phyloP scores from a whole-genome alignment of 2,797 vertebrate species.

The Danio albolineatus region DNA sequence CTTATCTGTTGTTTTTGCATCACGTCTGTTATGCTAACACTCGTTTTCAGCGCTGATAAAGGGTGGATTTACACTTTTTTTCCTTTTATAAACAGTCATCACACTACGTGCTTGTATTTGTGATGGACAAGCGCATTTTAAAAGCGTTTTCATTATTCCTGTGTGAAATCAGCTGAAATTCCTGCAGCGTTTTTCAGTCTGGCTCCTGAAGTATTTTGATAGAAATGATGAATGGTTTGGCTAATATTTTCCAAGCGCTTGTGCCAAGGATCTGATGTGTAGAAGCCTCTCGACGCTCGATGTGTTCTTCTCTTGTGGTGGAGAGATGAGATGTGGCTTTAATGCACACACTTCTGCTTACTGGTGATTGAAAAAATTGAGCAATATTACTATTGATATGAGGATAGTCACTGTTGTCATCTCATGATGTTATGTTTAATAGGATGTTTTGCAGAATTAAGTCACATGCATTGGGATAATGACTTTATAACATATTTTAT shows the following conservation, averaged over 20 bases:
- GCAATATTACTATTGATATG: constrained; percentile 40
- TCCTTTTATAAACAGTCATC: constrained; percentile 7
- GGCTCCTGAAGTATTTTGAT: constrained; percentile 74
- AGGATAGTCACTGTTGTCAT: constrained; percentile 20
- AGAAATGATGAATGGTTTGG: constrained; percentile 74
- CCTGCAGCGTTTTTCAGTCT: constrained; percentile 36
- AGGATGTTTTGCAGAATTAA: background rate
- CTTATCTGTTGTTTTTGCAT: constrained; percentile 1
- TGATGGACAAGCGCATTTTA: background rate
- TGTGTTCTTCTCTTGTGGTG: constrained; percentile 70
- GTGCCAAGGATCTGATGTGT: constrained; percentile 67
- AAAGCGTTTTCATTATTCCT: background rate
- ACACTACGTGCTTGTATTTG: background rate
- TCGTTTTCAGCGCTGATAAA: background rate
- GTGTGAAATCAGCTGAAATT: constrained; percentile 49
- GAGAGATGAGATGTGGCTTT: constrained; percentile 65
- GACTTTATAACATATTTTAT: background rate
- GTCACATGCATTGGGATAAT: too few relatives aligned
- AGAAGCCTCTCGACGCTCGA: constrained; percentile 43
- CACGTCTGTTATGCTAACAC: background rate
- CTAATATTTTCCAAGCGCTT: constrained; percentile 78
- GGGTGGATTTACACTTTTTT: background rate
- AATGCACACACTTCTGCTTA: constrained; percentile 65
- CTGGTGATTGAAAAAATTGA: too few relatives aligned
- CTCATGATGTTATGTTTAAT: constrained; percentile 1